Base-by-base conservation (phyloP, 2,888 invertebrate species). In the Hypena proboscidalis region DNA sequence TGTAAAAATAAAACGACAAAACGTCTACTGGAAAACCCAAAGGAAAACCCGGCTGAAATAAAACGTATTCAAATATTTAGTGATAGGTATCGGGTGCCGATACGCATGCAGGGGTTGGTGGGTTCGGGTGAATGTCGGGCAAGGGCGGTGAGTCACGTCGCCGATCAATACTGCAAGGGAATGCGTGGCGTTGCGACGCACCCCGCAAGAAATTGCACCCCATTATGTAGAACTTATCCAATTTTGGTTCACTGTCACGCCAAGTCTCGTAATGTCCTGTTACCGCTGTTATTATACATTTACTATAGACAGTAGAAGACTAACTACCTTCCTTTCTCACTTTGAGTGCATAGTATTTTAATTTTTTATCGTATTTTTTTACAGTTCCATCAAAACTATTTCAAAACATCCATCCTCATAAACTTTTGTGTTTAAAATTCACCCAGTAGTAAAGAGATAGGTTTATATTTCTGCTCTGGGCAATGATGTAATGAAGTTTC, bases 121-220 rank as follows among this genome's bases (percentile, higher is more conserved):
- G 67, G 77, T 72, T 59, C 77, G 80, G 76, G 78, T 70, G 89
- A 87, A 90, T 89, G 85, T 90, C 90, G 90, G 89, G 88, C 90
- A 90, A 90, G 90, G 90, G 90, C 86, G 86, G 82, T 85, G 88
- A 90, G 85, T 90, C 90, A 90, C 78, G 85, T 90, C 89, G 86
- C 79, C 76, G 89, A 86, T 90, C 90, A 83, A 90, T 90, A 90
- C 83, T 90, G 90, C 90, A 90, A 70, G 78, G 76, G 76, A 77
- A 75, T 81, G 83, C 81, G 84, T 82, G 74, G 64, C 43, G 43
- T 39, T 54, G 45, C 59, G 45, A 52, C 51, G 47, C 54, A 51
- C 60, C 59, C 66, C 41, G 14, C 46, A 42, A 41, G 48, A 20
- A 39, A 25, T 41, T 62, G 58, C 63, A 54, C 31, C 35, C 35